Evolutionary conservation across 2,888 invertebrate genomes (phyloP), one percentile per base, ranked within the genome.

Genomic region (Drosophila anceps): DNA sequence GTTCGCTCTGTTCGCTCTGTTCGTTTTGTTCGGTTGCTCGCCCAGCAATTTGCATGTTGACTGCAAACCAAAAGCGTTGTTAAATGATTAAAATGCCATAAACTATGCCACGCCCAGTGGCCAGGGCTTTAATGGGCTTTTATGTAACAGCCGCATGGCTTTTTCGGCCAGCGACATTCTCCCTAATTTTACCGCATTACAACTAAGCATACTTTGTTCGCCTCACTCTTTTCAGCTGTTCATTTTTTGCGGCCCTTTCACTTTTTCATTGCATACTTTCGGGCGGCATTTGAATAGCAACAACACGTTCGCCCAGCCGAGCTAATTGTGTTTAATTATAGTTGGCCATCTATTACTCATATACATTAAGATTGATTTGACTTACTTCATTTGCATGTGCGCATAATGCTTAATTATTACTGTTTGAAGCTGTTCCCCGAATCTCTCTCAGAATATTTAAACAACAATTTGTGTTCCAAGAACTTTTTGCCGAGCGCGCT

Each of bases 81-180:
- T 82, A 85, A 88, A 88, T 85, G 84, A 88, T 85, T 85, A 88
- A 85, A 85, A 85, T 73, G 87, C 88, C 81, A 86, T 85, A 88
- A 84, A 88, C 84, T 86, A 83, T 81, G 68, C 69, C 75, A 69
- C 67, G 71, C 74, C 69, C 41, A 64, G 63, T 70, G 68, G 39
- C 72, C 66, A 31, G 58, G 70, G 65, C 73, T 71, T 77, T 73
- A 81, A 71, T 81, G 71, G 75, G 61, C 73, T 61, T 79, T 79
- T 79, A 79, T 60, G 62, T 75, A 78, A 65, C 61, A 39, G 44
- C 57, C 68, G 54, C 39, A 41, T 46, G 44, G 18, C 39, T n/a
- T n/a, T 73, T 35, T 48, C 46, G 33, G 35, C 7, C 35, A 62
- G 57, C 66, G 67, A 70, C 70, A 64, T 57, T 68, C 46, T 57